Base-by-base conservation (phyloP, 1,140 invertebrate genomes). In the Dolichoris vasculosae region DNA sequence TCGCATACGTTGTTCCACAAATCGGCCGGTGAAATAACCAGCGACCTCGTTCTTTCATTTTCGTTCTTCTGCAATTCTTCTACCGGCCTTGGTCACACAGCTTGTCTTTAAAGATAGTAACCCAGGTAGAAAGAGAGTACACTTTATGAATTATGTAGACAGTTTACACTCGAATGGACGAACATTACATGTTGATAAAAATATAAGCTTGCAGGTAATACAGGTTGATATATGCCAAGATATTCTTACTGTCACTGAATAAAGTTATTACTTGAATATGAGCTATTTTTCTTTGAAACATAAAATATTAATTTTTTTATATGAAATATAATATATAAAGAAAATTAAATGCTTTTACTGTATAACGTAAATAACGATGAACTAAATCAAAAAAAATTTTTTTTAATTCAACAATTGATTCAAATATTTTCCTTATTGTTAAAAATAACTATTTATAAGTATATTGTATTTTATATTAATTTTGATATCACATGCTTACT, bases 1-100 rank as follows among this genome's bases (percentile, higher is more conserved):
- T 89, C 89, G 89, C 88, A 88, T 43, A 40, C 63, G 63, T 67
- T 35, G 63, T 67, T 13, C 63, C 63, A 30, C 63, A 67, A 67
- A 67, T 59, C 32, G 32, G 13, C 32, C 48, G n/a, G 7, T 73
- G 15, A 40, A 48, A 77, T 15, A 77, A 55, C n/a, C 30, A 23
- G 75, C 75, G 43, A 59, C 38, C 30, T 55, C 48, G 26, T 55
- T 64, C 26, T 30, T 67, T 64, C 15, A 38, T 38, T 78, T 59
- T 78, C 43, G 32, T 78, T 78, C 59, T 30, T 63, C 20, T 38
- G 4, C 0, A 46, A 69, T 38, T 38, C 55, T 2, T 23, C 9
- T 13, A 9, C 23, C 32, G 40, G 43, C 20, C 38, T 73, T 15
- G 20, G 9, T 43, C 38, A 26, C 40, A 26, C 30, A 9, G n/a